Conservation (phyloP, 2,888 invertebrate genomes). For the Drosophila peninsularis region DNA sequence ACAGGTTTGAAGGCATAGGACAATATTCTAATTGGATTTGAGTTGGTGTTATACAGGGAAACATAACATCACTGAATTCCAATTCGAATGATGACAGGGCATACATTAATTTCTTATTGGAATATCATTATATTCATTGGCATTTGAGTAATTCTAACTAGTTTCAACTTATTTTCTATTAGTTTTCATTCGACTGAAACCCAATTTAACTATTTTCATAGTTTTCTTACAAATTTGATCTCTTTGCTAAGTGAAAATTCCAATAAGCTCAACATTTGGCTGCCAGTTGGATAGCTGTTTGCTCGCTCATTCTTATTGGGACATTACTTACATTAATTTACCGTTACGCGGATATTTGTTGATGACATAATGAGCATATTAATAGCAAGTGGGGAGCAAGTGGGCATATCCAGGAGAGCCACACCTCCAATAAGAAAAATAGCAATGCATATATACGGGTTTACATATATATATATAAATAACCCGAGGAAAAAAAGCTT, state of each 20-base stretch:
- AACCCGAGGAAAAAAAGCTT: constrained; percentile 41
- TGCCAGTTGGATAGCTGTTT: constrained; percentile 2
- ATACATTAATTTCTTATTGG: too few relatives aligned
- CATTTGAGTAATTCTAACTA: too few relatives aligned
- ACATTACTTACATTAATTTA: constrained; percentile 3
- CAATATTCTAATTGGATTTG: too few relatives aligned
- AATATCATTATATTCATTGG: too few relatives aligned
- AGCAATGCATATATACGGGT: neutral
- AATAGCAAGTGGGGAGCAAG: neutral
- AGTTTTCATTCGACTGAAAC: too few relatives aligned
- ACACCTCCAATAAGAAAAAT: constrained; percentile 24
- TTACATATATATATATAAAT: constrained; percentile 8
- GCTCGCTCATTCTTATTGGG: constrained; percentile 17
- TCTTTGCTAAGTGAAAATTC: neutral
- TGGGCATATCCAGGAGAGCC: too few relatives aligned
- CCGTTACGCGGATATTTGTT: constrained; percentile 14
- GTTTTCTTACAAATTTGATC: neutral
- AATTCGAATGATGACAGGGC: too few relatives aligned
- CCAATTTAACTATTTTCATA: too few relatives aligned
- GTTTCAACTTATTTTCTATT: too few relatives aligned
- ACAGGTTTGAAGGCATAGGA: too few relatives aligned
- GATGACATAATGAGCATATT: constrained; percentile 62
- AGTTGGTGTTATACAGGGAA: too few relatives aligned
- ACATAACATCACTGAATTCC: too few relatives aligned
- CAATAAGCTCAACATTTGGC: neutral